These are phyloP conservation scores for Nasonia longicornis DNA, from an alignment of 1,140 invertebrate species.

Conservation along the genomic window DNA sequence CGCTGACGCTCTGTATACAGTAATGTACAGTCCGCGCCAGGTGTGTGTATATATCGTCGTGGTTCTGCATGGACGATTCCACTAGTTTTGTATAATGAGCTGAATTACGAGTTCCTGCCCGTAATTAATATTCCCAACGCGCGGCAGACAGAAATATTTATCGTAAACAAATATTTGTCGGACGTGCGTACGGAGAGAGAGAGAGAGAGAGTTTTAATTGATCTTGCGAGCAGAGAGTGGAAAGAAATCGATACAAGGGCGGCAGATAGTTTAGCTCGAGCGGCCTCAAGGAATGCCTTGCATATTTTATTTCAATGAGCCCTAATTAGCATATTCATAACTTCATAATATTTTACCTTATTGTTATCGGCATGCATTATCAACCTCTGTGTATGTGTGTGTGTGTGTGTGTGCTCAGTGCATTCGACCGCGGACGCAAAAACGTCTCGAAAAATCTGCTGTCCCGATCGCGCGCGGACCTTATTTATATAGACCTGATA, in stretches of 20 bases:
- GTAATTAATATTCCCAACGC: neutral
- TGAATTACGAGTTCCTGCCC: neutral
- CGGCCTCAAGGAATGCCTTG: conserved; percentile 23
- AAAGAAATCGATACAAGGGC: conserved; percentile 26
- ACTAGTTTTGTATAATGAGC: neutral
- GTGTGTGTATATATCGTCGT: conserved; percentile 5
- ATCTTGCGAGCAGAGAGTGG: neutral
- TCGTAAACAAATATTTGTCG: neutral
- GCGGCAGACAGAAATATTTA: neutral
- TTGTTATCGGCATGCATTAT: neutral
- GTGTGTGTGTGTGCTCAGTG: neutral
- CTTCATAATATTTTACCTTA: conserved; percentile 9
- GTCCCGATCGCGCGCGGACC: neutral
- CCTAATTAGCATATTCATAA: conserved; percentile 37
- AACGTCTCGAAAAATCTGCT: neutral
- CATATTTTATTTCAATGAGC: conserved; percentile 5
- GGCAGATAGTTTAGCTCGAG: conserved; percentile 18
- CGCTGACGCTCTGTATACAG: neutral
- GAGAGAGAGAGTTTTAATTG: conserved; percentile 19
- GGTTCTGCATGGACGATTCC: neutral
- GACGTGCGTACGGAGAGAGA: neutral
- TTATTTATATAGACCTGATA: neutral
- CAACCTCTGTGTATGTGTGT: neutral
- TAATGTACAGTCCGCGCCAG: conserved; percentile 2
- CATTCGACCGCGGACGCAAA: too few relatives aligned